Percentiles rank a stretch among this genome's conserved stretches.
Evolutionary conservation across 2,113 vertebrate genomes (phyloP).

Genomic region (Odontesthes bonariensis): DNA sequence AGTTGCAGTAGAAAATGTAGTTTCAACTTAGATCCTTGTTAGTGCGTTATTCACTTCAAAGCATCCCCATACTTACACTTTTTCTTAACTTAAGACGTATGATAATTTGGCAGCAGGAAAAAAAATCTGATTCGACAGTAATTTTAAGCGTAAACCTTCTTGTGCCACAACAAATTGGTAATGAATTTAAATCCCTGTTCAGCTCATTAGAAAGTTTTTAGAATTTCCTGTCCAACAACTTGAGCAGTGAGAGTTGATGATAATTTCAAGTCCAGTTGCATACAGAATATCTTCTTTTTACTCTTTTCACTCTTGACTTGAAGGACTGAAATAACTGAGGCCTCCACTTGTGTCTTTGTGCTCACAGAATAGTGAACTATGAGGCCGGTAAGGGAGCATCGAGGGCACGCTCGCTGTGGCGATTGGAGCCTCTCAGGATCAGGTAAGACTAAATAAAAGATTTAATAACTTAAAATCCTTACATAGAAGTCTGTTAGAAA

Average conservation of each 20-base stretch:
- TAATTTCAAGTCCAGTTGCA: not conserved
- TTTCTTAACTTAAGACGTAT: no score
- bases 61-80: no score
- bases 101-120: no score
- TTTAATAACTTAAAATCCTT: not conserved
- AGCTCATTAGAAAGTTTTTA: not conserved
- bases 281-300: not conserved
- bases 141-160: no score
- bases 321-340: conserved; percentile 5
- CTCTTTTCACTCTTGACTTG: not conserved
- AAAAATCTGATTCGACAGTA: no score
- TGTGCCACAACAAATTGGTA: no score
- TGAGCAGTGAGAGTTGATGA: not conserved
- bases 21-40: no score
- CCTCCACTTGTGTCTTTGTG: conserved; percentile 22
- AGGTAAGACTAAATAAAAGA: conserved; percentile 83
- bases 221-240: not conserved
- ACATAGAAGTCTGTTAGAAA: not conserved
- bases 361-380: conserved; percentile 90
- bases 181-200: not conserved
- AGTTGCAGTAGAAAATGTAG: no score
- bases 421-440: conserved; percentile 95
- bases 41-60: no score
- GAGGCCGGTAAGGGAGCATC: conserved; percentile 92
- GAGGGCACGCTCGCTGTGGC: conserved; percentile 93